Base-by-base conservation (phyloP, 1,140 invertebrate genomes). In the Sesamia nonagrioides region DNA sequence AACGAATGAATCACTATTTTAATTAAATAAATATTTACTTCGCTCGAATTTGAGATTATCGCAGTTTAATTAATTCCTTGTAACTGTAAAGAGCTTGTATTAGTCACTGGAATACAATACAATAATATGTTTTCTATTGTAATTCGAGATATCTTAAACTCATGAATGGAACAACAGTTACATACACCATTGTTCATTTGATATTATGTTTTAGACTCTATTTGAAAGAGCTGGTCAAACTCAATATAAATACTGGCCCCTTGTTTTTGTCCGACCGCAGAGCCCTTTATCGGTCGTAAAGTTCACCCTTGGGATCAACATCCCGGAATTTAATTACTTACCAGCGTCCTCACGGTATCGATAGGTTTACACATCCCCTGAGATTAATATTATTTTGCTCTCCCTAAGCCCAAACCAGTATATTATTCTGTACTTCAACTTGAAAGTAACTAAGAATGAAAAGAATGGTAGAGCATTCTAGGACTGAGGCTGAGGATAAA, bases 311-410 rank as follows among this genome's bases (percentile, higher is more conserved):
- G 81, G 78, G 82, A 75, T 58, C 61, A 37, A 74, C 71, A 80
- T 74, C 58, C 78, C 66, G 88, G 88, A 91, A 90, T 93, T 91
- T 92, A 93, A 92, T 93, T 91, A 91, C 81, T 78, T 69, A 60
- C 83, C 76, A 72, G 79, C 87, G 82, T 86, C 84, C 79, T 79
- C 79, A 58, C 56, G 42, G 42, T 79, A 33, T 61, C 50, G 52
- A 74, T 42, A 42, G 42, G 33, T 63, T 35, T 66, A 9, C 63
- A 45, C 11, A 48, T 81, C 86, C 81, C 85, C 72, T 68, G 81
- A 83, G 87, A 88, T 79, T 80, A 82, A 85, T 81, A 71, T 48
- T 27, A 27, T 33, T 52, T 61, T 33, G 56, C 18, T 75, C 15
- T n/a, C 61, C 17, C 48, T 33, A 40, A 40, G 0, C 45, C 13